Conservation (phyloP, 1,140 invertebrate species). For the Camponotus pennsylvanicus region DNA sequence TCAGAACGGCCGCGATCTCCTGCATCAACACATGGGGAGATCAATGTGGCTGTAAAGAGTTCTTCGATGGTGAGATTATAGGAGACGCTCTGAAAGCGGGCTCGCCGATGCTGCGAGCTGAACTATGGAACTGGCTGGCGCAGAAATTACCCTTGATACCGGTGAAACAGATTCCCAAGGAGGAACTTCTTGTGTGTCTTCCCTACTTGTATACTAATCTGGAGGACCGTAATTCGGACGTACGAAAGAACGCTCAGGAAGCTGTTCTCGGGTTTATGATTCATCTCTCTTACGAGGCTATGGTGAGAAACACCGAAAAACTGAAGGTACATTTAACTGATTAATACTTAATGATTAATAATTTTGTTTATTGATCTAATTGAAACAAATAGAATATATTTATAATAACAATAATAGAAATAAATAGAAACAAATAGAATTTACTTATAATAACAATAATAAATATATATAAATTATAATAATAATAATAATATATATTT, state of each 20-base stretch:
- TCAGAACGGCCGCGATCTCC: conserved; percentile 91
- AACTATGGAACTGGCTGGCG: conserved; percentile 94
- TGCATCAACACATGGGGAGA: conserved; percentile 95
- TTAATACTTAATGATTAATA: conserved; percentile 32
- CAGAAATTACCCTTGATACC: conserved; percentile 92
- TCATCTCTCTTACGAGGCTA: conserved; percentile 94
- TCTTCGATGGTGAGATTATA: conserved; percentile 96
- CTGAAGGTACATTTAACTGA: conserved; percentile 88
- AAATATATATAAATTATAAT: neutral
- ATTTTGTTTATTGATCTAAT: neutral
- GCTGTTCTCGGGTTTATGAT: conserved; percentile 97
- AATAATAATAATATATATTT: neutral
- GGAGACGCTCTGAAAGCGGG: conserved; percentile 94
- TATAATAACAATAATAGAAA: too few species aligned
- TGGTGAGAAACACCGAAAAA: conserved; percentile 93
- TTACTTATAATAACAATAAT: too few species aligned
- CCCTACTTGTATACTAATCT: conserved; percentile 93
- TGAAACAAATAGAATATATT: neutral
- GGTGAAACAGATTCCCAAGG: conserved; percentile 91
- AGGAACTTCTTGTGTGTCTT: conserved; percentile 93
- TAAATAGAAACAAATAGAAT: neutral
- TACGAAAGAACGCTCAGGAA: conserved; percentile 95
- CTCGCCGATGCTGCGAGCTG: conserved; percentile 92
- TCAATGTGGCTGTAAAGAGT: conserved; percentile 92
- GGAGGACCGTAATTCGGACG: conserved; percentile 96